phyloP scores from a whole-genome alignment of 2,797 vertebrate species.

The Caiman crocodilus region DNA sequence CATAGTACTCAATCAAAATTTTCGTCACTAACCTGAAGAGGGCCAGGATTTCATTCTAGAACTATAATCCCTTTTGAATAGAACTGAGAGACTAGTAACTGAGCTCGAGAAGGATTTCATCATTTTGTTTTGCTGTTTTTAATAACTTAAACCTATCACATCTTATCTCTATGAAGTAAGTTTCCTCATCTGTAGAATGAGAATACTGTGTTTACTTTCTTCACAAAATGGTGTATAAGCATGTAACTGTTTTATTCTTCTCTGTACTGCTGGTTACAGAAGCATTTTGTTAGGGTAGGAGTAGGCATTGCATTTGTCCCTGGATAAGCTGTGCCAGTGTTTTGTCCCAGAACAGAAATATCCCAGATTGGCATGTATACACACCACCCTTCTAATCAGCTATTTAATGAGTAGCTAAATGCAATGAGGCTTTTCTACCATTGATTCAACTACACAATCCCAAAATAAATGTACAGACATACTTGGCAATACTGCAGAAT shows the following conservation, averaged over 20 bases:
- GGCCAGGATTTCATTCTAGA: background rate
- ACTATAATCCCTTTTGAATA: background rate
- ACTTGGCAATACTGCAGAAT: too few relatives aligned
- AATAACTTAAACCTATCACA: background rate
- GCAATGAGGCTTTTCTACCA: too few relatives aligned
- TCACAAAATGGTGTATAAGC: background rate
- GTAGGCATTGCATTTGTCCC: too few relatives aligned
- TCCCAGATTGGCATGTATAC: too few relatives aligned
- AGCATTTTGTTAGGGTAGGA: background rate
- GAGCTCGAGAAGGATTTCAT: background rate
- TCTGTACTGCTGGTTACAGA: background rate
- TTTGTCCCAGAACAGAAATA: too few relatives aligned
- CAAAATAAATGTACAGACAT: too few relatives aligned
- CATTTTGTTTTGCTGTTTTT: background rate
- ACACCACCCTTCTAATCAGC: too few relatives aligned
- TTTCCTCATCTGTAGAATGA: background rate
- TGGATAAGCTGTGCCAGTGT: too few relatives aligned
- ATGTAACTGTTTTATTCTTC: background rate
- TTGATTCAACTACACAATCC: too few relatives aligned
- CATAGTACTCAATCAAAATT: background rate
- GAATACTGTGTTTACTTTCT: background rate
- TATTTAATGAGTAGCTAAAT: too few relatives aligned
- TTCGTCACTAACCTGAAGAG: background rate
- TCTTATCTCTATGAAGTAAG: background rate
- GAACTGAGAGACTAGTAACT: background rate